Base-by-base conservation (phyloP, 2,797 vertebrate species). In the Epinephelus malabaricus region DNA sequence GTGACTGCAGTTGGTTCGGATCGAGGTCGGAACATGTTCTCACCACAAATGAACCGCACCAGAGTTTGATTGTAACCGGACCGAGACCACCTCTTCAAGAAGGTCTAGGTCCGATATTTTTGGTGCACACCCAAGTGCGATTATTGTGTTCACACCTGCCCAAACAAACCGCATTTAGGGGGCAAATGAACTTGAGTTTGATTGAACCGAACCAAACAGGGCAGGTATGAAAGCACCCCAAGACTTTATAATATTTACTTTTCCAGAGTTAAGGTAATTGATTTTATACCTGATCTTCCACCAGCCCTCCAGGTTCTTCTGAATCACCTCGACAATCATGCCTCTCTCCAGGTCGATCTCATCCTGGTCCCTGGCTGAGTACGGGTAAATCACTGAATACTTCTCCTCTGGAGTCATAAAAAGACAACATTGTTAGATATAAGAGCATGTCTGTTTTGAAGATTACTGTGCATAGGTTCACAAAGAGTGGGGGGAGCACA, bases 221-320 rank as follows among this genome's bases (percentile, higher is more conserved):
- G 27, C 27, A 30, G 27, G 27, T 30, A 6, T 30, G 27, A 30
- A 30, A 30, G 27, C 27, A 30, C 27, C 27, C 5, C 27, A 30
- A 30, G 27, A 30, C 27, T 30, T 30, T 6, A 47, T 7, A 3
- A 27, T 13, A 6, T 38, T 55, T 18, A 30, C 11, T 53, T 15
- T 4, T 58, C 45, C 12, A 9, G n/a, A 21, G 2, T 4, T n/a
- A 12, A 25, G 27, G 25, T 56, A 2, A 49, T 5, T 17, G 15
- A 61, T 18, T 19, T 55, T 0, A 13, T 95, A 99, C 98, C 98
- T 98, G 94, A 99, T 99, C 90, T 99, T 99, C 98, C 98, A 99
- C 98, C 98, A 99, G 90, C 98, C 98, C 90, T 99, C 98, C 92
- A 99, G 91, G 92, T 99, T 99, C 92, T 97, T 99, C 96, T 99